Evolutionary conservation across 2,888 invertebrate genomes (phyloP).

Genomic region (Lasioglossum morio): DNA sequence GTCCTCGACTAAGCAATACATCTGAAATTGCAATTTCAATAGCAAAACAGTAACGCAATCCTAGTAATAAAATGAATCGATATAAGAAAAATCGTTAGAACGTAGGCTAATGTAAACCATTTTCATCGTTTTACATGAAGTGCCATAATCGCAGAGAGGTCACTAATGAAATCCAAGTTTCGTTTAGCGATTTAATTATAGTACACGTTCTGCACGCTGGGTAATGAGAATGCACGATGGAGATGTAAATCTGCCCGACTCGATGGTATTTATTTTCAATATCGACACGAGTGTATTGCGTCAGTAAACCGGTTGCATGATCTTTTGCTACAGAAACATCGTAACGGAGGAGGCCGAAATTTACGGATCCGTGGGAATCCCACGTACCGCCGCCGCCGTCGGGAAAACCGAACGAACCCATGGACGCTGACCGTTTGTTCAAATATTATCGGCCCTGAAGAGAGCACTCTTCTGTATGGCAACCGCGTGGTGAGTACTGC

Average conservation of each 20-base stretch:
- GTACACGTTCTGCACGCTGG: conserved; percentile 19
- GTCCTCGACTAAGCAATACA: background rate
- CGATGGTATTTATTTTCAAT: conserved; percentile 14
- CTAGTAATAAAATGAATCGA: background rate
- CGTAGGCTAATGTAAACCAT: background rate
- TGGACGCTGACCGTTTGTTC: conserved; percentile 34
- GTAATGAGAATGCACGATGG: conserved; percentile 32
- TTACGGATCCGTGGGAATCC: conserved; percentile 25
- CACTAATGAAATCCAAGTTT: background rate
- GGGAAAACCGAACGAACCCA: conserved; percentile 1
- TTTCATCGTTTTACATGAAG: background rate
- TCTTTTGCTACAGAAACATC: conserved; percentile 28
- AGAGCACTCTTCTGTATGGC: conserved; percentile 37
- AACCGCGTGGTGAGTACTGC: conserved; percentile 50
- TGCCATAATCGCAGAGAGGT: background rate
- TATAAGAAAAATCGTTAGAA: background rate
- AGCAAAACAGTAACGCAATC: too few relatives aligned
- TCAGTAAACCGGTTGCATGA: conserved; percentile 27
- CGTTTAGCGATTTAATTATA: background rate
- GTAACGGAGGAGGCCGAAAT: conserved; percentile 2
- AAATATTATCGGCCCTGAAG: conserved; percentile 37
- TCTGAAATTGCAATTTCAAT: background rate
- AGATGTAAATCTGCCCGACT: conserved; percentile 19
- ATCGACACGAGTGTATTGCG: conserved; percentile 18
- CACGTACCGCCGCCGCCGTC: background rate